phyloP scores from a whole-genome alignment of 2,888 invertebrate species.

The Tetranychus truncatus region DNA sequence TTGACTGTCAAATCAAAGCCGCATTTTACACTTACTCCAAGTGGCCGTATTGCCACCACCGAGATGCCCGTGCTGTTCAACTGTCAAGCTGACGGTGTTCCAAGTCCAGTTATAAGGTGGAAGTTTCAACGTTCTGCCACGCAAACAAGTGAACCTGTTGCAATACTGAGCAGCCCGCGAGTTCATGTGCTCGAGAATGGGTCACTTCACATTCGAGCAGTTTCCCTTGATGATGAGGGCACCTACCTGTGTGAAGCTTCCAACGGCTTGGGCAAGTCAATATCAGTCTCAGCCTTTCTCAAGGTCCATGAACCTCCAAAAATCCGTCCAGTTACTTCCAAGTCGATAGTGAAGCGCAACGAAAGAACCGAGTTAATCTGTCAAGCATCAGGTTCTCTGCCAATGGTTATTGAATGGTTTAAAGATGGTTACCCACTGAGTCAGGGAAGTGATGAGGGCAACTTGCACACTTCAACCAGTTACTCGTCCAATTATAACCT shows the following conservation, averaged over 20 bases:
- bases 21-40: slow-evolving; percentile 15
- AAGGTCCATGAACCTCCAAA: slow-evolving; percentile 19
- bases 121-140: slow-evolving; percentile 23
- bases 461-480: neutral
- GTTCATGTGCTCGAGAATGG: slow-evolving; percentile 26
- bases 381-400: slow-evolving; percentile 23
- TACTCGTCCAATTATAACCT: neutral
- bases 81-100: slow-evolving; percentile 33
- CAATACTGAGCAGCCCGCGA: slow-evolving; percentile 22
- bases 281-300: slow-evolving; percentile 18
- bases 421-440: slow-evolving; percentile 17
- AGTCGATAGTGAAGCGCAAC: slow-evolving; percentile 15
- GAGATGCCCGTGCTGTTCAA: slow-evolving; percentile 30
- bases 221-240: slow-evolving; percentile 31
- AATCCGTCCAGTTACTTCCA: slow-evolving; percentile 2
- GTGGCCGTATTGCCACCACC: slow-evolving; percentile 27
- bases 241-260: slow-evolving; percentile 34
- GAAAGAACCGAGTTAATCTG: slow-evolving; percentile 22
- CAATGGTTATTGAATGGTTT: slow-evolving; percentile 23
- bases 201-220: slow-evolving; percentile 29
- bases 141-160: slow-evolving; percentile 1
- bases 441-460: neutral
- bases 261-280: slow-evolving; percentile 31
- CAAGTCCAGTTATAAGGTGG: slow-evolving; percentile 33
- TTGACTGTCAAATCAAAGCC: slow-evolving; percentile 30